phyloP scores from a whole-genome alignment of 2,797 vertebrate species.

The Platyrinchus mystaceus region DNA sequence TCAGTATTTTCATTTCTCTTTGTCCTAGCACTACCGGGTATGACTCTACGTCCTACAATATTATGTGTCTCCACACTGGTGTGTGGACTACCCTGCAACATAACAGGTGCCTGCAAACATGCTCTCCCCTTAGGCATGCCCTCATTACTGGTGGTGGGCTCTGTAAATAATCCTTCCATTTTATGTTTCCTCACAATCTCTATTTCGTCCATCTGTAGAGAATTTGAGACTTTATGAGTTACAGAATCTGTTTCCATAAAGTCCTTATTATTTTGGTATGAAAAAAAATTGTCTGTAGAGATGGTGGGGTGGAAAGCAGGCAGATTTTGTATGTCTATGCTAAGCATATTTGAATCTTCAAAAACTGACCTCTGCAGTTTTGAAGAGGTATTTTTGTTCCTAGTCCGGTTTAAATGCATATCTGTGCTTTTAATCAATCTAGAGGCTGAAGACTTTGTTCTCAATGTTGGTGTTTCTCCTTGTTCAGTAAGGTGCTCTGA shows the following conservation, averaged over 20 bases:
- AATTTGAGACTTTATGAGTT: slow-evolving; percentile 8
- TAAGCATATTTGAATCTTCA: neutral
- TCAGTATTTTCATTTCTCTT: neutral
- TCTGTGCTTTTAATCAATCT: slow-evolving; percentile 5
- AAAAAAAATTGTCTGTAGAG: neutral
- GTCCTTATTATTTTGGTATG: slow-evolving; percentile 27
- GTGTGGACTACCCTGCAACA: neutral
- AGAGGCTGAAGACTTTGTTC: neutral
- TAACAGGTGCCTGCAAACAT: neutral
- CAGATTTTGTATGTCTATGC: neutral
- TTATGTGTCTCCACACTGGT: neutral
- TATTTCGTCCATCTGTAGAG: neutral
- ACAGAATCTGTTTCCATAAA: neutral
- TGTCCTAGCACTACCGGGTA: neutral
- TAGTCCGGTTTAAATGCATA: neutral
- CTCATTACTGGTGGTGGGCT: neutral
- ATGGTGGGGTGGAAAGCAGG: neutral
- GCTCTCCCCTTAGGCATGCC: neutral
- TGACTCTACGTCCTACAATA: neutral
- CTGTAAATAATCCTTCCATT: neutral
- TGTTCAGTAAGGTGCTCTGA: slow-evolving; percentile 8
- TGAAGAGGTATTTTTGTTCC: neutral
- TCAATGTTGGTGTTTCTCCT: slow-evolving; percentile 1
- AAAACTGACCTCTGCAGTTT: neutral
- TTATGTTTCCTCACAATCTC: neutral